These are phyloP conservation scores for Papilio xuthus DNA, from an alignment of 1,140 invertebrate genomes.

Conservation along the genomic window DNA sequence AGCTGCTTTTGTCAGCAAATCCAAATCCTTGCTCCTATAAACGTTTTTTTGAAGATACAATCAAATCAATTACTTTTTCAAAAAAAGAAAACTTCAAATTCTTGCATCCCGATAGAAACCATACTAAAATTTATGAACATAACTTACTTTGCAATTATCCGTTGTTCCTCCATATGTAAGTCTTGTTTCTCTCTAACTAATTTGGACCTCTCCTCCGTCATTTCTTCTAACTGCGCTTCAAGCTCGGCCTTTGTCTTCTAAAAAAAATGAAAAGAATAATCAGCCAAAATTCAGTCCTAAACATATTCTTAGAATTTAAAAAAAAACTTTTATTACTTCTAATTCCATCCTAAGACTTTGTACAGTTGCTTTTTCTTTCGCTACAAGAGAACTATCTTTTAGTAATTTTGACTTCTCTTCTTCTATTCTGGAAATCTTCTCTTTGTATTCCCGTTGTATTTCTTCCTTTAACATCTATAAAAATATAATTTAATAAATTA, in stretches of 20 bases:
- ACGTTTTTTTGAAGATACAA: no score
- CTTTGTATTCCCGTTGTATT: conserved; percentile 72
- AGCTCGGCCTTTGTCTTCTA: conserved; percentile 76
- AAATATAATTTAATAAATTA: conserved; percentile 3
- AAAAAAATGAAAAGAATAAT: conserved; percentile 30
- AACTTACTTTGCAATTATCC: conserved; percentile 70
- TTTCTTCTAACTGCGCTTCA: conserved; percentile 71
- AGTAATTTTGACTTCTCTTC: conserved; percentile 66
- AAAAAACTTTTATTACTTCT: conserved; percentile 57
- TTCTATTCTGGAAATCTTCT: conserved; percentile 70
- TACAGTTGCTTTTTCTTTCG: conserved; percentile 72
- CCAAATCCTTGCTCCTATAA: conserved; percentile 74
- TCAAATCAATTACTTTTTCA: no score
- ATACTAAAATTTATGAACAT: background rate
- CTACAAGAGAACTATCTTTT: conserved; percentile 62
- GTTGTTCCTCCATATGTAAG: conserved; percentile 72
- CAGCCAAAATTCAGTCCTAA: no score
- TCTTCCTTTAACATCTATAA: conserved; percentile 69
- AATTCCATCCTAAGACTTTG: conserved; percentile 69
- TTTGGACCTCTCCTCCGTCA: conserved; percentile 68
- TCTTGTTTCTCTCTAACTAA: conserved; percentile 72
- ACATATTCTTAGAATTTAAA: background rate
- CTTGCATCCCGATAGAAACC: background rate
- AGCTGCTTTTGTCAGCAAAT: conserved; percentile 71
- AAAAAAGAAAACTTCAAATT: background rate